A percentile compares a stretch with the other conserved stretches of the same genome.
Evolutionary conservation across 2,797 vertebrate species (phyloP).

Genomic region (Novumbra hubbsi): DNA sequence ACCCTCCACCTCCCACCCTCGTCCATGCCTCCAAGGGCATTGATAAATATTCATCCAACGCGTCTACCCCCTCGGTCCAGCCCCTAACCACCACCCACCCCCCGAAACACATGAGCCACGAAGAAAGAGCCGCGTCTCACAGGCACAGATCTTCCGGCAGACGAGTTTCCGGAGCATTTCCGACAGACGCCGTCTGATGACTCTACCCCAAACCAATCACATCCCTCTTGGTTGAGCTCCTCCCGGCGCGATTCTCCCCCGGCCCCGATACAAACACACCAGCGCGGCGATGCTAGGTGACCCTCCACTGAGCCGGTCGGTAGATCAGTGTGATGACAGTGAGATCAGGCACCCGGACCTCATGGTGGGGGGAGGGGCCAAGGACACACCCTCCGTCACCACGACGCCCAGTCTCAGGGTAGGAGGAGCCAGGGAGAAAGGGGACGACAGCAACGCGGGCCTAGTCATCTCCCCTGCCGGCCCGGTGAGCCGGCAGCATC

Average conservation of each 20-base stretch:
- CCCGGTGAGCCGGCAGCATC: constrained; percentile 29
- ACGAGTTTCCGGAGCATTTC: constrained; percentile 78
- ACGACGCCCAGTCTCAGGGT: background rate
- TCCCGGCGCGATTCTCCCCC: constrained; percentile 1
- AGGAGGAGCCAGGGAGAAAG: constrained; percentile 37
- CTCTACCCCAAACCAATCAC: constrained; percentile 11
- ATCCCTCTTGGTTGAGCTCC: background rate
- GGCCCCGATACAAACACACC: background rate
- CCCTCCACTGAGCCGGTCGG: background rate
- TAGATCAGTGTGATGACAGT: constrained; percentile 24
- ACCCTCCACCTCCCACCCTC: background rate
- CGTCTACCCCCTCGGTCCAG: background rate
- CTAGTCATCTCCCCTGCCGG: constrained; percentile 5
- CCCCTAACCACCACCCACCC: background rate
- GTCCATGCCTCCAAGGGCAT: background rate
- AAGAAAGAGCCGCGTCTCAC: constrained; percentile 62
- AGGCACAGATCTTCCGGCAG: constrained; percentile 75
- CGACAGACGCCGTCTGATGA: constrained; percentile 17
- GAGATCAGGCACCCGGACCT: constrained; percentile 3
- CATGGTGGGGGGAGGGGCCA: background rate
- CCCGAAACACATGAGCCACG: background rate
- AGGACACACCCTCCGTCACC: background rate
- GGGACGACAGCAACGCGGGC: background rate
- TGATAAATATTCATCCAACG: constrained; percentile 1
- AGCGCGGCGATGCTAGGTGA: constrained; percentile 10